Conservation (phyloP, 1,140 invertebrate species). For the Belonocnema kinseyi region DNA sequence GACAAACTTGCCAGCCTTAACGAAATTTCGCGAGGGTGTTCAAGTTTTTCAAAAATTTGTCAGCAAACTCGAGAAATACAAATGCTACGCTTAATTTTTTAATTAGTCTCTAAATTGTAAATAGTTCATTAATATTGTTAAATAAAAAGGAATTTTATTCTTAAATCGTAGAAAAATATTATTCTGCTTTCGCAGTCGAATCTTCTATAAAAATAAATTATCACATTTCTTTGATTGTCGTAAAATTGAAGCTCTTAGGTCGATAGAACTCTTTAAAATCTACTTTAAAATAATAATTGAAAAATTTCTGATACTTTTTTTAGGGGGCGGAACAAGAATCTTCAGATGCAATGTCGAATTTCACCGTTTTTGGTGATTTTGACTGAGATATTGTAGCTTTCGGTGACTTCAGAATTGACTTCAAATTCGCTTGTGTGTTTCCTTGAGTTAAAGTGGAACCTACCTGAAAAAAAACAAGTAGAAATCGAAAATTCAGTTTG, state of each 20-base stretch:
- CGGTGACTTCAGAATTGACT: too few species aligned
- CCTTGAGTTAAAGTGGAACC: too few species aligned
- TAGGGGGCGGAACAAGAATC: background rate
- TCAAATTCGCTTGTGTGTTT: background rate
- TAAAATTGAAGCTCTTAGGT: too few species aligned
- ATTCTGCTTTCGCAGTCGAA: too few species aligned
- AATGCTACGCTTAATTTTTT: background rate
- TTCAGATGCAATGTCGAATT: background rate
- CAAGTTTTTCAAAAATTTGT: background rate
- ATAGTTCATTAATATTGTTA: background rate
- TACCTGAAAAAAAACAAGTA: background rate
- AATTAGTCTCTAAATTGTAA: background rate
- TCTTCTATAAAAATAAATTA: too few species aligned
- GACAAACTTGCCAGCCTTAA: background rate
- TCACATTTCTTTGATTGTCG: too few species aligned
- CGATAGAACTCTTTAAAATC: too few species aligned
- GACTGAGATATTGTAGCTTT: background rate
- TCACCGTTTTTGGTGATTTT: background rate
- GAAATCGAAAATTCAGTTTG: too few species aligned
- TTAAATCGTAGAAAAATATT: too few species aligned
- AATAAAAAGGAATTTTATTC: background rate
- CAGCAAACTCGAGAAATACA: background rate
- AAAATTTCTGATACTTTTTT: too few species aligned
- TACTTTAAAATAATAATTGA: background rate
- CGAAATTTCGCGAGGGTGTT: background rate